Percentiles rank a stretch among this genome's conserved stretches.
phyloP scores from a whole-genome alignment of 1,140 invertebrate species.

The Nephila pilipes region DNA sequence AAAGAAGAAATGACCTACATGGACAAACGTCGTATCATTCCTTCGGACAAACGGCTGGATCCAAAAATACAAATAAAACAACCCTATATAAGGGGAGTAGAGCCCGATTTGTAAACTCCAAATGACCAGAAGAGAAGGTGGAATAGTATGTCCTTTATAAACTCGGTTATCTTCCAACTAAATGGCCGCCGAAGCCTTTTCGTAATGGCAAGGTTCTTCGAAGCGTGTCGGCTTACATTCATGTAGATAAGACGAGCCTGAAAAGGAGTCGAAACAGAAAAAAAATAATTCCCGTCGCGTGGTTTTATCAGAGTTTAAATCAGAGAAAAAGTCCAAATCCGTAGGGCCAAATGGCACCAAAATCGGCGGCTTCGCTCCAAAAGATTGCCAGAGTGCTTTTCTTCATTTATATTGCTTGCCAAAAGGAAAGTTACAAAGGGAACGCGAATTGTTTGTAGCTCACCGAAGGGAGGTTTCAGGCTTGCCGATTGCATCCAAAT shows the following conservation, averaged over 20 bases:
- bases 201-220: constrained; percentile 64
- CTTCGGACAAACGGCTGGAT: constrained; percentile 35
- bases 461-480: constrained; percentile 60
- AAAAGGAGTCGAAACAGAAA: constrained; percentile 43
- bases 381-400: constrained; percentile 73
- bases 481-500: constrained; percentile 70
- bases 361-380: constrained; percentile 72
- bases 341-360: constrained; percentile 65
- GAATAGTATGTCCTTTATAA: constrained; percentile 59
- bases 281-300: constrained; percentile 59
- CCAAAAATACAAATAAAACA: constrained; percentile 43
- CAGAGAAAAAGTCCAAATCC: constrained; percentile 75
- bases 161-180: constrained; percentile 69
- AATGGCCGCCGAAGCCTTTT: constrained; percentile 55
- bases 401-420: constrained; percentile 75
- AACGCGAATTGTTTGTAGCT: constrained; percentile 73
- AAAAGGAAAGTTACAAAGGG: constrained; percentile 57
- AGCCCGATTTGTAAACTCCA: constrained; percentile 64
- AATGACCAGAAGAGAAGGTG: constrained; percentile 64
- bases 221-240: constrained; percentile 66
- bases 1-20: constrained; percentile 50
- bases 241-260: constrained; percentile 69
- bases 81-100: constrained; percentile 3
- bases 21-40: constrained; percentile 45
- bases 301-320: constrained; percentile 76